These are phyloP conservation scores for Creontiades dilutus DNA, from an alignment of 2,888 invertebrate species.

Conservation along the genomic window DNA sequence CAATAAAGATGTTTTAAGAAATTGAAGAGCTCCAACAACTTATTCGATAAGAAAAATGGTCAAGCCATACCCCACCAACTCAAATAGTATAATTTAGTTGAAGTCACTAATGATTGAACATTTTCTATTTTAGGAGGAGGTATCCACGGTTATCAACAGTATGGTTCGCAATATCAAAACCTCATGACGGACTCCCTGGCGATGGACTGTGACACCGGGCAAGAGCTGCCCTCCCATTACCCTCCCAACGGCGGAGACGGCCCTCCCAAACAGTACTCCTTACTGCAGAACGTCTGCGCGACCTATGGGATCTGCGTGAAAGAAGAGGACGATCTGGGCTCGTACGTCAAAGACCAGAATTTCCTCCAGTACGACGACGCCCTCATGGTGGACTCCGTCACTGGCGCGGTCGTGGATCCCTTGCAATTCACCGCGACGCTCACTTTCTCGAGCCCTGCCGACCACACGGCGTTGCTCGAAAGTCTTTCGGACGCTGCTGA, in stretches of 20 bases:
- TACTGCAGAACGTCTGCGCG: slow-evolving; percentile 87
- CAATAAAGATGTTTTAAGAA: too few relatives aligned
- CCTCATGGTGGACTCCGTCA: slow-evolving; percentile 90
- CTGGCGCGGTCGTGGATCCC: slow-evolving; percentile 88
- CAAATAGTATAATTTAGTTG: too few relatives aligned
- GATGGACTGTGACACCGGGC: slow-evolving; percentile 88
- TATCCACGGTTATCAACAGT: slow-evolving; percentile 79
- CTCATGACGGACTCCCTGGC: slow-evolving; percentile 85
- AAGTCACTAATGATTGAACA: not conserved
- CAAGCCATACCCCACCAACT: too few relatives aligned
- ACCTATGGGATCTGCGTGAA: slow-evolving; percentile 88
- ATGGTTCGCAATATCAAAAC: slow-evolving; percentile 82
- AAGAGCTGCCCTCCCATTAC: slow-evolving; percentile 79
- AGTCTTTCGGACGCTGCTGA: slow-evolving; percentile 90
- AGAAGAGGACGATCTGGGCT: slow-evolving; percentile 82
- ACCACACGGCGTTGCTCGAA: slow-evolving; percentile 85
- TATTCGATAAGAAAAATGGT: too few relatives aligned
- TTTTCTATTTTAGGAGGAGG: slow-evolving; percentile 78
- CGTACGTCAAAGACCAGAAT: slow-evolving; percentile 79
- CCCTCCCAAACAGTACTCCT: slow-evolving; percentile 86
- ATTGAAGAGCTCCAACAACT: too few relatives aligned
- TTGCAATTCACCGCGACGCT: slow-evolving; percentile 90
- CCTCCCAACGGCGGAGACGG: slow-evolving; percentile 78
- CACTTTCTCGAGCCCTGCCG: slow-evolving; percentile 88
- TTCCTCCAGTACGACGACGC: slow-evolving; percentile 81